Percentiles rank a stretch among this genome's conserved stretches.
These are phyloP conservation scores for Deroplatys truncata DNA, from an alignment of 2,888 invertebrate species.

Conservation along the genomic window DNA sequence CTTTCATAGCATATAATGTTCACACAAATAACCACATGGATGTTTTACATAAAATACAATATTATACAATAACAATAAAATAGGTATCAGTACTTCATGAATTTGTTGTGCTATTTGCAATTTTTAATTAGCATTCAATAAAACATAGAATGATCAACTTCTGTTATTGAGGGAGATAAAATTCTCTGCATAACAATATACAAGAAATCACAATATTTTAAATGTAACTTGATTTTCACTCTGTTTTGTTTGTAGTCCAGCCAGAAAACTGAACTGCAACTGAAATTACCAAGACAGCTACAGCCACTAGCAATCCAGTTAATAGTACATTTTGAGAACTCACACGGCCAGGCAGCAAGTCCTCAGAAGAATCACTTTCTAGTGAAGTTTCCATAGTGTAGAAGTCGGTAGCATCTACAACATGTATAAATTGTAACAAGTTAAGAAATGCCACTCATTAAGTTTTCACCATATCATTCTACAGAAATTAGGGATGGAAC, in stretches of 20 bases:
- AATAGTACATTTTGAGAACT: background rate
- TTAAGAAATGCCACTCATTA: background rate
- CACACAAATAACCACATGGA: background rate
- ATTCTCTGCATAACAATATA: background rate
- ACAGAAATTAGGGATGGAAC: background rate
- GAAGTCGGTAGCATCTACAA: slow-evolving; percentile 18
- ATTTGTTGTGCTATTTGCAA: background rate
- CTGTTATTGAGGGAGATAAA: background rate
- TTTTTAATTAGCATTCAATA: background rate
- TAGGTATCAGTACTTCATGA: background rate
- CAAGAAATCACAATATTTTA: background rate
- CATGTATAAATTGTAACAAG: background rate
- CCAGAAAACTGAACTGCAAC: slow-evolving; percentile 10
- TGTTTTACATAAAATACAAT: background rate
- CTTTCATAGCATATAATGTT: background rate
- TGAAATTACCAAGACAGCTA: slow-evolving; percentile 14
- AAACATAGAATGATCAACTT: background rate
- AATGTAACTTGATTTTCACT: background rate
- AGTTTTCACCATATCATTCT: background rate
- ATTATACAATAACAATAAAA: background rate
- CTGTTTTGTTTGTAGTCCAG: background rate
- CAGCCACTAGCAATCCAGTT: background rate
- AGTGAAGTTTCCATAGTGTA: slow-evolving; percentile 1
- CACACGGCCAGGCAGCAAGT: background rate
- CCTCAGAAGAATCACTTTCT: slow-evolving; percentile 15